Conservation (phyloP, 2,113 vertebrate species). For the Scomber scombrus region DNA sequence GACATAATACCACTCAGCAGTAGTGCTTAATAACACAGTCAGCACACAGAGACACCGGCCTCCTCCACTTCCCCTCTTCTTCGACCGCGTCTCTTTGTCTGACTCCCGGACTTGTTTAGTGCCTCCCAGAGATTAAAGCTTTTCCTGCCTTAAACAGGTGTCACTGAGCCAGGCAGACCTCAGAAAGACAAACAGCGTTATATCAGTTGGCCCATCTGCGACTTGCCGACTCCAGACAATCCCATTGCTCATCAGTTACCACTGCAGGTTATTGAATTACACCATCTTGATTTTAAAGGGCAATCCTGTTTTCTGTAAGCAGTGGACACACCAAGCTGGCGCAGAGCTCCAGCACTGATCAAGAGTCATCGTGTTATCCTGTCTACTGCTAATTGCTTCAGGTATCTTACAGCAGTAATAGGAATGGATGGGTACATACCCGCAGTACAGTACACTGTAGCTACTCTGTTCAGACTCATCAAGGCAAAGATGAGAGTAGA, state of each 20-base stretch:
- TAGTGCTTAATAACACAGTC: constrained; percentile 74
- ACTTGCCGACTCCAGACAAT: constrained; percentile 86
- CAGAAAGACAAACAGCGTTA: constrained; percentile 81
- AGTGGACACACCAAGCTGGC: constrained; percentile 73
- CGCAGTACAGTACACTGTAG: constrained; percentile 36
- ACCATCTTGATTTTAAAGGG: constrained; percentile 85
- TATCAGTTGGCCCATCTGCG: constrained; percentile 82
- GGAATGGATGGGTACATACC: constrained; percentile 53
- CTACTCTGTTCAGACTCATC: constrained; percentile 43
- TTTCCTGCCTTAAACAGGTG: constrained; percentile 86
- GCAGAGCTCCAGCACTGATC: constrained; percentile 65
- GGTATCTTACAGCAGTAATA: constrained; percentile 62
- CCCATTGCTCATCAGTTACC: constrained; percentile 86
- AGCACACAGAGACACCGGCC: constrained; percentile 63
- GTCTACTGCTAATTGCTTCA: constrained; percentile 68
- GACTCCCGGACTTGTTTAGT: constrained; percentile 76
- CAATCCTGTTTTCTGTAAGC: constrained; percentile 85
- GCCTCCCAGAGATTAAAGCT: constrained; percentile 82
- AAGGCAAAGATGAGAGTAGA: constrained; percentile 37
- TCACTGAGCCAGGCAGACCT: constrained; percentile 82
- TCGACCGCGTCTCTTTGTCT: constrained; percentile 75
- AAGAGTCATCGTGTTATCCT: constrained; percentile 71
- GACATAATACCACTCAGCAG: constrained; percentile 27
- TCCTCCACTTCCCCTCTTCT: constrained; percentile 70
- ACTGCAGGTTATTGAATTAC: constrained; percentile 87